Evolutionary conservation across 2,888 invertebrate genomes (phyloP).

Genomic region (Athrips mouffetella): DNA sequence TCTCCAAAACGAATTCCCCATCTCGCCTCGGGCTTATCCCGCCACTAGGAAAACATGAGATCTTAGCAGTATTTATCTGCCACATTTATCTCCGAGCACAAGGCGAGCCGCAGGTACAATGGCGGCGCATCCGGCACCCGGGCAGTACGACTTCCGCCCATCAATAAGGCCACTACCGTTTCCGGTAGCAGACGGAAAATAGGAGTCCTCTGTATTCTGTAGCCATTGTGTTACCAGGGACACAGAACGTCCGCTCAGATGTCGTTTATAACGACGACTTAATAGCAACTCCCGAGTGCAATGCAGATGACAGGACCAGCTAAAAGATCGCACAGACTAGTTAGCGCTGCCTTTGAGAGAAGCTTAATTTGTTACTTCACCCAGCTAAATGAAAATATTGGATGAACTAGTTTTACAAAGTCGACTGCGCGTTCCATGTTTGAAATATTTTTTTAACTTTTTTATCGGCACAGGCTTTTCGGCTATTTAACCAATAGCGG

Average conservation of each 20-base stretch:
- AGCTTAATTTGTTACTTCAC: neutral
- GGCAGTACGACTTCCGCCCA: conserved; percentile 39
- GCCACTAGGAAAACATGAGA: conserved; percentile 6
- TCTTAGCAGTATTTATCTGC: conserved; percentile 7
- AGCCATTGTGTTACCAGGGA: conserved; percentile 17
- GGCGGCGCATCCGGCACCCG: conserved; percentile 34
- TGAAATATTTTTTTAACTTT: neutral
- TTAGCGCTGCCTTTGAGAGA: neutral
- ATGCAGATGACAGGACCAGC: conserved; percentile 7
- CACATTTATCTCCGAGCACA: conserved; percentile 13
- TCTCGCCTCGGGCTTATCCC: conserved; percentile 2
- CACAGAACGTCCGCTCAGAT: conserved; percentile 8
- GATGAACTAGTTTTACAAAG: neutral
- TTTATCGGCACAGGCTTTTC: conserved; percentile 5
- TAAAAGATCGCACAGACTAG: neutral
- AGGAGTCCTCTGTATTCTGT: conserved; percentile 11
- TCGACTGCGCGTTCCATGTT: neutral
- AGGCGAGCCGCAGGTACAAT: conserved; percentile 33
- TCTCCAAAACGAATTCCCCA: neutral
- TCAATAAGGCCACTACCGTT: conserved; percentile 31
- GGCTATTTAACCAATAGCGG: conserved; percentile 7
- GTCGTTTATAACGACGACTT: conserved; percentile 11
- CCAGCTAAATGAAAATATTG: neutral
- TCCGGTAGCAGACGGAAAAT: conserved; percentile 20
- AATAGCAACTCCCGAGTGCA: conserved; percentile 4